A percentile compares a stretch with the other conserved stretches of the same genome.
Conservation (phyloP, 2,888 invertebrate genomes). For the Eupithecia abbreviata region DNA sequence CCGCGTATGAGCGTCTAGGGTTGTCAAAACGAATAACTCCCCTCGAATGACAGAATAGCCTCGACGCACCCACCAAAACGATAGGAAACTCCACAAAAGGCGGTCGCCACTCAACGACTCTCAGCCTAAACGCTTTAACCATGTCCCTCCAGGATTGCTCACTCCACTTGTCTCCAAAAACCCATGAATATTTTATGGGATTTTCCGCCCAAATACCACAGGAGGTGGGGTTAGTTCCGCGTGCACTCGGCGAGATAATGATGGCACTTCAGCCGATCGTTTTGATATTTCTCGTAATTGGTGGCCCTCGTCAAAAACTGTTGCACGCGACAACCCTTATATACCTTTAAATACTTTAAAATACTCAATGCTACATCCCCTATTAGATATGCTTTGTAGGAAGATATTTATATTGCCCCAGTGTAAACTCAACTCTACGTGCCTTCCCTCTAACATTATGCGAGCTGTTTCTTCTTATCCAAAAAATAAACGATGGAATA, state of each 20-base stretch:
- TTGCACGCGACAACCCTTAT: constrained; percentile 79
- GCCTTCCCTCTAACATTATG: not conserved
- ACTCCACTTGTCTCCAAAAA: constrained; percentile 83
- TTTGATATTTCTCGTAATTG: constrained; percentile 82
- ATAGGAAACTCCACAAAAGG: constrained; percentile 81
- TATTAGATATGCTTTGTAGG: not conserved
- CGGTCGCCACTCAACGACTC: constrained; percentile 73
- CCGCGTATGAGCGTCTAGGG: constrained; percentile 49
- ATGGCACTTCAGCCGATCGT: constrained; percentile 80
- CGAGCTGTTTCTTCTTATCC: not conserved
- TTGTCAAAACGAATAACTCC: constrained; percentile 71
- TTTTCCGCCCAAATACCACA: constrained; percentile 65
- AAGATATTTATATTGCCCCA: not conserved
- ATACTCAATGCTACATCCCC: not conserved
- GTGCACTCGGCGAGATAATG: constrained; percentile 73
- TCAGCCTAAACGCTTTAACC: constrained; percentile 83
- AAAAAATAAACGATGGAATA: not conserved
- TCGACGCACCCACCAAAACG: constrained; percentile 73
- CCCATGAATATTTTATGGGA: constrained; percentile 72
- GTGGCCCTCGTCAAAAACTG: constrained; percentile 80
- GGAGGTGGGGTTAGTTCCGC: constrained; percentile 64
- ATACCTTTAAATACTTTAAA: constrained; percentile 35
- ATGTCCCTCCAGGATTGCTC: constrained; percentile 78
- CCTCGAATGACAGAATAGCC: constrained; percentile 81
- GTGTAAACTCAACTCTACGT: not conserved